Percentiles rank a stretch among this genome's conserved stretches.
phyloP scores from a whole-genome alignment of 2,797 vertebrate species.

The Dallia pectoralis region DNA sequence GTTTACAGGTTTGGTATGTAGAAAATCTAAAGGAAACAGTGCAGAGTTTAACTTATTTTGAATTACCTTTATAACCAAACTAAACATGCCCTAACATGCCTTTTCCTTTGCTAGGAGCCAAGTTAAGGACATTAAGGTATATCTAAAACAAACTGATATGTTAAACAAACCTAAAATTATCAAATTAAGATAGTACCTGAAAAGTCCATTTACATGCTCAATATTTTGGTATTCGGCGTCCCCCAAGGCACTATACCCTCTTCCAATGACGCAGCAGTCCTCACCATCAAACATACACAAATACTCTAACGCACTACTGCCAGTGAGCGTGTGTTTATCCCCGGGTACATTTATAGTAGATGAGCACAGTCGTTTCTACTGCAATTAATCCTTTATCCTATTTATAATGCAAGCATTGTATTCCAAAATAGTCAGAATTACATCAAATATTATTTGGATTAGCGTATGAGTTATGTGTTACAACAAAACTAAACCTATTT shows the following conservation, averaged over 20 bases:
- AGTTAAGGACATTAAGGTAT: no score
- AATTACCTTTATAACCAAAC: no score
- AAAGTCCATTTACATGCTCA: not conserved
- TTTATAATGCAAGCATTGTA: not conserved
- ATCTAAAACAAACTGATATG: no score
- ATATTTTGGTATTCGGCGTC: not conserved
- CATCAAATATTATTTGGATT: not conserved
- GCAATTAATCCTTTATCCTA: not conserved
- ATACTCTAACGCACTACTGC: slow-evolving; percentile 16
- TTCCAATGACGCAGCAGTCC: slow-evolving; percentile 12
- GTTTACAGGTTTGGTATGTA: no score
- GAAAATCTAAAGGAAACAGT: no score
- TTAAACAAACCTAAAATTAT: not conserved
- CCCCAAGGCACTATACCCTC: slow-evolving; percentile 8
- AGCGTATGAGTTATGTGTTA: not conserved
- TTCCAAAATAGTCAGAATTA: not conserved
- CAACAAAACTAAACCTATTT: not conserved
- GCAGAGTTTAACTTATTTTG: no score
- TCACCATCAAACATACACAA: not conserved
- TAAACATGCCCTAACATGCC: no score
- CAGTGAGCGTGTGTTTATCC: slow-evolving; percentile 27
- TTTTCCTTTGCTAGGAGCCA: no score
- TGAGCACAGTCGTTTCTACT: slow-evolving; percentile 7
- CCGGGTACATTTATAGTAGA: slow-evolving; percentile 36
- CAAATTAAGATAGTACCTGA: slow-evolving; percentile 35